A percentile compares a stretch with the other conserved stretches of the same genome.
Evolutionary conservation across 2,888 invertebrate genomes (phyloP).

Genomic region (Erebia epiphron): DNA sequence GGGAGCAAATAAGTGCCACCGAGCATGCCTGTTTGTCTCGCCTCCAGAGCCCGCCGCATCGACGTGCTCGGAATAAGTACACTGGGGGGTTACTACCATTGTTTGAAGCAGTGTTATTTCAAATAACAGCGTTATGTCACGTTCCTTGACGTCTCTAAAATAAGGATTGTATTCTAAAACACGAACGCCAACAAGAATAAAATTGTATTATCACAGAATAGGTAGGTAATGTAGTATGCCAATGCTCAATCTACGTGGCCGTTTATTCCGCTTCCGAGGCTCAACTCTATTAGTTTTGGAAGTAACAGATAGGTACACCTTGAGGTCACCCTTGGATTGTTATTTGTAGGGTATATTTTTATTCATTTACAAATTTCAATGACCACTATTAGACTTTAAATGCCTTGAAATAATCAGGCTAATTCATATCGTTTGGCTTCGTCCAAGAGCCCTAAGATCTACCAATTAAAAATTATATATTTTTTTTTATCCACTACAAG

Average conservation of each 20-base stretch:
- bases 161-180: too few relatives aligned
- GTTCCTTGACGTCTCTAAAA: too few relatives aligned
- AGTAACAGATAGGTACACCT: slow-evolving; percentile 23
- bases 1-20: slow-evolving; percentile 32
- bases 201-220: too few relatives aligned
- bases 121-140: too few relatives aligned
- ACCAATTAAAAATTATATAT: too few relatives aligned
- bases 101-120: too few relatives aligned
- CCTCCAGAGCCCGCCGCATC: slow-evolving; percentile 28
- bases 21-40: slow-evolving; percentile 34
- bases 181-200: too few relatives aligned
- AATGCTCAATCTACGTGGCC: slow-evolving; percentile 29
- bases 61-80: slow-evolving; percentile 33
- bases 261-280: slow-evolving; percentile 24
- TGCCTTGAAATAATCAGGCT: background rate
- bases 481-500: too few relatives aligned
- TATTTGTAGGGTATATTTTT: background rate
- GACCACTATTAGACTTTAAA: too few relatives aligned
- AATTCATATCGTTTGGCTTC: too few relatives aligned
- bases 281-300: slow-evolving; percentile 30
- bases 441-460: too few relatives aligned
- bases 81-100: slow-evolving; percentile 7
- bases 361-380: background rate
- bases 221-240: background rate
- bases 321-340: background rate